These are phyloP conservation scores for Odontamblyopus rebecca DNA, from an alignment of 2,797 vertebrate species.

Conservation along the genomic window DNA sequence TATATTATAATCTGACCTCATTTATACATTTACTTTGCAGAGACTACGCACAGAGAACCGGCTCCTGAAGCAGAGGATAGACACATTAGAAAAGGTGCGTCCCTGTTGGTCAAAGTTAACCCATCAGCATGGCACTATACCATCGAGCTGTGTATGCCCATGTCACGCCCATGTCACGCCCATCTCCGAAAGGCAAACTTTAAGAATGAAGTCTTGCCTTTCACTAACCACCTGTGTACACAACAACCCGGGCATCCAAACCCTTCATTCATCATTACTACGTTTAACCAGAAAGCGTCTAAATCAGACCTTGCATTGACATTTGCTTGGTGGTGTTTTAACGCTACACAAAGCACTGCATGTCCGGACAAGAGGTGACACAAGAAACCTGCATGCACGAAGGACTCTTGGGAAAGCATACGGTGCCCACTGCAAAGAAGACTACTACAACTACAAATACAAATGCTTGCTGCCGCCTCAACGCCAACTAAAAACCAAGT, in stretches of 20 bases:
- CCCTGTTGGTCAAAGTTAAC: conserved; percentile 7
- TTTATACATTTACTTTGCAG: conserved; percentile 70
- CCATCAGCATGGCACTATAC: conserved; percentile 47
- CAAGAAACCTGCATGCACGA: conserved; percentile 33
- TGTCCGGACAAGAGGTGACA: conserved; percentile 22
- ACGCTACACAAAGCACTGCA: conserved; percentile 43
- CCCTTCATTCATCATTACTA: background rate
- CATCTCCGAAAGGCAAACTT: conserved; percentile 34
- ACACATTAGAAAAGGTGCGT: conserved; percentile 94
- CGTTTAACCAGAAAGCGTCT: conserved; percentile 15
- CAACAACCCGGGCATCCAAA: conserved; percentile 23
- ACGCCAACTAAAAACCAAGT: conserved; percentile 24
- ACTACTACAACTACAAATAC: conserved; percentile 13
- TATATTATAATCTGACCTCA: background rate
- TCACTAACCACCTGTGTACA: conserved; percentile 63
- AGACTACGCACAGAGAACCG: conserved; percentile 95
- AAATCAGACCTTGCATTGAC: conserved; percentile 4
- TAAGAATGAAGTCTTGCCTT: conserved; percentile 32
- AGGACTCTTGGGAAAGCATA: conserved; percentile 28
- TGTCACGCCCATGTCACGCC: conserved; percentile 21
- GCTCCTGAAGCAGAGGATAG: conserved; percentile 95
- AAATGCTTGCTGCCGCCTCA: conserved; percentile 37
- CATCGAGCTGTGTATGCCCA: conserved; percentile 45
- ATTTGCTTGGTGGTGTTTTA: conserved; percentile 30
- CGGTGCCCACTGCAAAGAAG: conserved; percentile 9